Conservation (phyloP, 2,888 invertebrate species). For the Cheilosia urbana region DNA sequence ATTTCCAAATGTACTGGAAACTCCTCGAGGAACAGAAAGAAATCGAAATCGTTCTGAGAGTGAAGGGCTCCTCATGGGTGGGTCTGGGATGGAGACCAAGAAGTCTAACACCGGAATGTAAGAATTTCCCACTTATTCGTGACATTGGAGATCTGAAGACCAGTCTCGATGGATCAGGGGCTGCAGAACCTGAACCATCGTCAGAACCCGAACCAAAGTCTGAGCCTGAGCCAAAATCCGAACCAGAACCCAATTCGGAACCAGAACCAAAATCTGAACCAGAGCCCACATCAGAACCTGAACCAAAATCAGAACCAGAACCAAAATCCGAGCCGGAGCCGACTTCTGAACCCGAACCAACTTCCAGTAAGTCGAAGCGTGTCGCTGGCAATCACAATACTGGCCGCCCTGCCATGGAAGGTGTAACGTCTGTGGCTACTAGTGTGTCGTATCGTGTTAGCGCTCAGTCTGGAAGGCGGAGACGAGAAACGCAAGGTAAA, state of each 20-base stretch:
- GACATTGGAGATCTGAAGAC: slow-evolving; percentile 82
- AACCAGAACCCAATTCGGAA: slow-evolving; percentile 80
- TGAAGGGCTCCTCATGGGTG: slow-evolving; percentile 94
- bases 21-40: slow-evolving; percentile 92
- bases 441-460: slow-evolving; percentile 92
- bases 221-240: slow-evolving; percentile 80
- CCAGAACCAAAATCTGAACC: slow-evolving; percentile 81
- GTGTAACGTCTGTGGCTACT: slow-evolving; percentile 89
- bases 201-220: slow-evolving; percentile 83
- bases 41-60: slow-evolving; percentile 93
- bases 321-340: slow-evolving; percentile 84
- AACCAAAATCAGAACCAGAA: slow-evolving; percentile 83
- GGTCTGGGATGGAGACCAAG: slow-evolving; percentile 96
- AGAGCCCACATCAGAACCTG: slow-evolving; percentile 81
- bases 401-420: slow-evolving; percentile 84
- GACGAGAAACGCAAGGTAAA: slow-evolving; percentile 77
- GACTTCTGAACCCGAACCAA: slow-evolving; percentile 83
- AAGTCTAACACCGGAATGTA: slow-evolving; percentile 89
- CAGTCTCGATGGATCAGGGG: slow-evolving; percentile 80
- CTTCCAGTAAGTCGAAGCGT: slow-evolving; percentile 84
- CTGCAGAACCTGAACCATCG: slow-evolving; percentile 79
- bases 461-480: slow-evolving; percentile 83
- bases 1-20: slow-evolving; percentile 93
- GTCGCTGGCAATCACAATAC: slow-evolving; percentile 83
- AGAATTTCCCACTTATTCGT: slow-evolving; percentile 90